A percentile compares a stretch with the other conserved stretches of the same genome.
Conservation (phyloP, 2,888 invertebrate species). For the Helicoverpa assulta region DNA sequence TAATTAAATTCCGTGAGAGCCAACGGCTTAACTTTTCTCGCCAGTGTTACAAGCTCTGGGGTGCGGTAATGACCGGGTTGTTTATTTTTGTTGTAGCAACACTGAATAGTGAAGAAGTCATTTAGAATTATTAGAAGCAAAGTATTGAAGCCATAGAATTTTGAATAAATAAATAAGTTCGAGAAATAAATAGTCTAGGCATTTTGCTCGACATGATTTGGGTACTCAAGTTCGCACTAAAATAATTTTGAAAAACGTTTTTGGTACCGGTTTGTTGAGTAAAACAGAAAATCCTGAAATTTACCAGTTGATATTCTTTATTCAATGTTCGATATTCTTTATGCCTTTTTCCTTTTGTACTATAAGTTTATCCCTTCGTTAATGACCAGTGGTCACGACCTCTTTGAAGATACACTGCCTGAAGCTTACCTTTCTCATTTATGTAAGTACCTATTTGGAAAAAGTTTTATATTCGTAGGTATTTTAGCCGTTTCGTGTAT, state of each 20-base stretch:
- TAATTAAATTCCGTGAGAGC: slow-evolving; percentile 43
- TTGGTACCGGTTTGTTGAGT: no score
- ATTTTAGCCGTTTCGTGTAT: no score
- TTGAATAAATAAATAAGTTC: no score
- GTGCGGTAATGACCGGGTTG: background rate
- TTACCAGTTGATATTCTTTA: background rate
- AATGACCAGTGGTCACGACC: slow-evolving; percentile 29
- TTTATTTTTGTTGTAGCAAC: background rate
- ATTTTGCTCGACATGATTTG: no score
- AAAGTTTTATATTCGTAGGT: no score
- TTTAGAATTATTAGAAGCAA: no score
- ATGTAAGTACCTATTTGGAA: no score
- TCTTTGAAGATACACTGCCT: slow-evolving; percentile 9
- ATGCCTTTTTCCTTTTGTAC: background rate
- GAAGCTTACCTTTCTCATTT: background rate
- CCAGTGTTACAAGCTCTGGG: background rate
- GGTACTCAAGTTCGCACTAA: no score
- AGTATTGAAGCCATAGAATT: no score
- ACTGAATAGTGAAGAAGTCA: background rate
- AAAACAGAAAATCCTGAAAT: no score
- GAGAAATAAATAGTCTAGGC: no score
- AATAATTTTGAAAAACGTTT: no score
- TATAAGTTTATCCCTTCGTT: slow-evolving; percentile 8
- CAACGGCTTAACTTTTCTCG: slow-evolving; percentile 16
- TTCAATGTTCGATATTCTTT: background rate